phyloP scores from a whole-genome alignment of 2,888 invertebrate genomes.

The Timema cristinae region DNA sequence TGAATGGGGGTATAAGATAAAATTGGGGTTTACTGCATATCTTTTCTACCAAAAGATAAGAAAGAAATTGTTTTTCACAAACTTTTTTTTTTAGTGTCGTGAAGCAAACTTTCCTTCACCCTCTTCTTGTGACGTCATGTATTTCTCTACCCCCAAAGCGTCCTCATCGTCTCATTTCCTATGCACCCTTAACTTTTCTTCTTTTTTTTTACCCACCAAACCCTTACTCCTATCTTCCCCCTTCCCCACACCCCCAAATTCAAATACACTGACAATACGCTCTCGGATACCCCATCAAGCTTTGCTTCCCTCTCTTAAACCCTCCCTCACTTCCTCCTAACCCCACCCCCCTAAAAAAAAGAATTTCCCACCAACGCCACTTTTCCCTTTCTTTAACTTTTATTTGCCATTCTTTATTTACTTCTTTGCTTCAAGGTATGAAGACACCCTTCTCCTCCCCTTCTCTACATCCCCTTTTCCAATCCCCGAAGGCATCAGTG shows the following conservation, averaged over 20 bases:
- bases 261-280: slow-evolving; percentile 16
- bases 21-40: too few relatives aligned
- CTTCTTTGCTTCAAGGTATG: slow-evolving; percentile 9
- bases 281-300: slow-evolving; percentile 7
- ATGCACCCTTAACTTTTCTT: slow-evolving; percentile 9
- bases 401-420: slow-evolving; percentile 15
- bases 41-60: too few relatives aligned
- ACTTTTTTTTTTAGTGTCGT: too few relatives aligned
- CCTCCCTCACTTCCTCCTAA: too few relatives aligned
- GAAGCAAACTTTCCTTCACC: too few relatives aligned
- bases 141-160: background rate
- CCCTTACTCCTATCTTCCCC: background rate
- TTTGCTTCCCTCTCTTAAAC: too few relatives aligned
- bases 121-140: too few relatives aligned
- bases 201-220: background rate
- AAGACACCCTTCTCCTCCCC: background rate
- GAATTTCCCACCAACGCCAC: background rate
- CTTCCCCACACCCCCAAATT: background rate
- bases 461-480: too few relatives aligned
- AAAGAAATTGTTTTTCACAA: too few relatives aligned
- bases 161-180: slow-evolving; percentile 4
- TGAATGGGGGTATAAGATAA: too few relatives aligned
- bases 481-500: too few relatives aligned
- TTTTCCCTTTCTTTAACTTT: background rate
- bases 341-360: too few relatives aligned